Evolutionary conservation across 2,888 invertebrate genomes (phyloP).

Genomic region (Tiphia femorata): DNA sequence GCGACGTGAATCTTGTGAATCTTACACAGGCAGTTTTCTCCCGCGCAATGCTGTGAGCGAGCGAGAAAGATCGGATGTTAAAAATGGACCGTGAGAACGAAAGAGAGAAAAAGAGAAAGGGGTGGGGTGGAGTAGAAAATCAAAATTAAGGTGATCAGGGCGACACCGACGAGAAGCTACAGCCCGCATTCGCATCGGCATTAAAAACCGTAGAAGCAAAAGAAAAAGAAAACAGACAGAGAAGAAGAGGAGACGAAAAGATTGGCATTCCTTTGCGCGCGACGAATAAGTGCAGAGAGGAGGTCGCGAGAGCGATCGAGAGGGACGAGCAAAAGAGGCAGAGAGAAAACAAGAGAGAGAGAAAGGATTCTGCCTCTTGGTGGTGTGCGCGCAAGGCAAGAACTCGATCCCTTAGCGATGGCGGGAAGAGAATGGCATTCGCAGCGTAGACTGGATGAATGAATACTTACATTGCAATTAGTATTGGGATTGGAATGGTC

Average conservation of each 20-base stretch:
- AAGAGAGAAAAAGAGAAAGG: neutral
- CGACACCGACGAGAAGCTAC: neutral
- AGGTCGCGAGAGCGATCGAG: constrained; percentile 1
- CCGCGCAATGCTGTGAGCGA: no score
- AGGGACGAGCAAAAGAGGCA: constrained; percentile 15
- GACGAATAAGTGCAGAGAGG: constrained; percentile 57
- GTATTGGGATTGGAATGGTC: constrained; percentile 67
- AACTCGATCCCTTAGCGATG: constrained; percentile 32
- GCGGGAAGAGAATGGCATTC: constrained; percentile 58
- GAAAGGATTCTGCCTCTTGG: constrained; percentile 2
- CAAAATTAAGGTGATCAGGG: neutral
- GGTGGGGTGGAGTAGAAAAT: neutral
- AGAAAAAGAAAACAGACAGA: constrained; percentile 23
- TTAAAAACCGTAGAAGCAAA: constrained; percentile 15
- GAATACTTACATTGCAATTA: constrained; percentile 68
- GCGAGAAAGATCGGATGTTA: no score
- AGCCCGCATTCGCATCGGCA: neutral
- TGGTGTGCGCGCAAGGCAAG: neutral
- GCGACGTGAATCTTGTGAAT: no score
- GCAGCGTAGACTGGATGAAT: constrained; percentile 61
- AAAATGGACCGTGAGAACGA: neutral
- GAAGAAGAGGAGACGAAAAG: constrained; percentile 26
- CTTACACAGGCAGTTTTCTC: no score
- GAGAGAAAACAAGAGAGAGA: constrained; percentile 14
- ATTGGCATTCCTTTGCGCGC: constrained; percentile 63